These are phyloP conservation scores for Torymus aiolomorphi DNA, from an alignment of 2,888 invertebrate genomes.

Conservation along the genomic window DNA sequence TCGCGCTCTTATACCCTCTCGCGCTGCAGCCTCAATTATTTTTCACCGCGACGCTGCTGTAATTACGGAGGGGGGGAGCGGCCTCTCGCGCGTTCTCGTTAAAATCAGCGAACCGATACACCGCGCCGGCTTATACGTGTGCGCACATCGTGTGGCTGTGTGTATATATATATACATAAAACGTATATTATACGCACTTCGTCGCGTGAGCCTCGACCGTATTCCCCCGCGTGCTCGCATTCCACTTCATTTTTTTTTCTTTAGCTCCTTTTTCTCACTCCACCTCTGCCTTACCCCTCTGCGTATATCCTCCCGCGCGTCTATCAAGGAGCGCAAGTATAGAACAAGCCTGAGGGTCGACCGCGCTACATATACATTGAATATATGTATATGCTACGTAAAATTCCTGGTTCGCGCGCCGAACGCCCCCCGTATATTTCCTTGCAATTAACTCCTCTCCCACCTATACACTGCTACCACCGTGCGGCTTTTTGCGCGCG, in stretches of 20 bases:
- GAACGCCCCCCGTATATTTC: conserved; percentile 59
- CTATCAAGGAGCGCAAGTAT: too few relatives aligned
- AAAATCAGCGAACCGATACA: conserved; percentile 17
- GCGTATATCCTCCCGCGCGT: too few relatives aligned
- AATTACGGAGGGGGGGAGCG: neutral
- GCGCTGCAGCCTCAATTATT: conserved; percentile 18
- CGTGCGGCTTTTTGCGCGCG: too few relatives aligned
- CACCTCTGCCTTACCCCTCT: too few relatives aligned
- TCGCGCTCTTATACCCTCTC: neutral
- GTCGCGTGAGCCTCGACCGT: too few relatives aligned
- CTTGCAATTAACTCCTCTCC: conserved; percentile 67
- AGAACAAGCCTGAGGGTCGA: too few relatives aligned
- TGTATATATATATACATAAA: too few relatives aligned
- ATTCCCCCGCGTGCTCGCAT: neutral
- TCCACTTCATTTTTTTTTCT: neutral
- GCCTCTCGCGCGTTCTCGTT: neutral
- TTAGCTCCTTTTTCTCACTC: neutral
- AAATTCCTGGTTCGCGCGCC: too few relatives aligned
- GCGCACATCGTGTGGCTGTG: too few relatives aligned
- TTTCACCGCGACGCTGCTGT: neutral
- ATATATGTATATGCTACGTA: neutral
- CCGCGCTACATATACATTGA: too few relatives aligned
- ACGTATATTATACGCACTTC: too few relatives aligned
- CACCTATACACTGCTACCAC: too few relatives aligned
- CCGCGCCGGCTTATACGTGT: neutral